Percentiles rank a stretch among this genome's conserved stretches.
phyloP scores from a whole-genome alignment of 2,888 invertebrate genomes.

The Empis stercorea region DNA sequence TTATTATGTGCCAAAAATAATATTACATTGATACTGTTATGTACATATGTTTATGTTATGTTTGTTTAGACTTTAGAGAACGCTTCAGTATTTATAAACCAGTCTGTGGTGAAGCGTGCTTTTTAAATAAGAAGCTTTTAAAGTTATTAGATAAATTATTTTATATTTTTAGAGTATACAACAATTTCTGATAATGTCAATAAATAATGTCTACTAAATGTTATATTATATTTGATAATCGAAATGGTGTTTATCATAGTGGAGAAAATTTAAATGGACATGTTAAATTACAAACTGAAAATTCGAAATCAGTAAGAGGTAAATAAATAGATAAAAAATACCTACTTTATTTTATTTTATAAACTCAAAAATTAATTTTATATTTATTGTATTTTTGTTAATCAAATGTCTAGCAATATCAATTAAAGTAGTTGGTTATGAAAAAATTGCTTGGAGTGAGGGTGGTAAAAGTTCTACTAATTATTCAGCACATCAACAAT shows the following conservation, averaged over 20 bases:
- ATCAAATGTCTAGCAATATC: background rate
- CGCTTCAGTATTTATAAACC: too few relatives aligned
- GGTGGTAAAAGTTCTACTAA: conserved; percentile 15
- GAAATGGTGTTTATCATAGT: conserved; percentile 19
- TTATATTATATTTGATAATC: conserved; percentile 18
- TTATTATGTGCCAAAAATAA: too few relatives aligned
- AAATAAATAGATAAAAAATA: too few relatives aligned
- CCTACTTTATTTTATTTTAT: too few relatives aligned
- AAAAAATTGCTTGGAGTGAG: conserved; percentile 27
- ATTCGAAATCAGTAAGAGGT: conserved; percentile 11
- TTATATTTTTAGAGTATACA: background rate
- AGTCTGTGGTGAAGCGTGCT: too few relatives aligned
- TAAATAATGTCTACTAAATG: conserved; percentile 20
- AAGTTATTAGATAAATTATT: background rate
- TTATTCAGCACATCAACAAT: conserved; percentile 28
- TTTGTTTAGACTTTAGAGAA: too few relatives aligned
- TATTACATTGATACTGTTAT: too few relatives aligned
- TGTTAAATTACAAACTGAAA: conserved; percentile 15
- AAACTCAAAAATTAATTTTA: too few relatives aligned
- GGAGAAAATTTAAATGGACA: conserved; percentile 21
- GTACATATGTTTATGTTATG: too few relatives aligned
- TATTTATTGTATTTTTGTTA: too few relatives aligned
- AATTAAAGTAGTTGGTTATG: conserved; percentile 21
- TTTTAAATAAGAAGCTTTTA: too few relatives aligned
- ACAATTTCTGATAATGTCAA: background rate